phyloP scores from a whole-genome alignment of 2,888 invertebrate species.

The Leptinotarsa haldemani region DNA sequence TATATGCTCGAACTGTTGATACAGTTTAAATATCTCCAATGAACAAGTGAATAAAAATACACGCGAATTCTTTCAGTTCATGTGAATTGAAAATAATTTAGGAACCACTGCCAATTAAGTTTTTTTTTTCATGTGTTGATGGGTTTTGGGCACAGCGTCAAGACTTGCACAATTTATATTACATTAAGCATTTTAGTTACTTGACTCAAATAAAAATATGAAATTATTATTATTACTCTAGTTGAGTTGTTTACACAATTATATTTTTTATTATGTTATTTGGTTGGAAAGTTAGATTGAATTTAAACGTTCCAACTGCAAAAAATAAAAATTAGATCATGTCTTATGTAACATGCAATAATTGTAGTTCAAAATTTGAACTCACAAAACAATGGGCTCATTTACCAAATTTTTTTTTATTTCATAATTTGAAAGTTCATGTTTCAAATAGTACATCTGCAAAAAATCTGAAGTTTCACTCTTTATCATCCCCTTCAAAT shows the following conservation, averaged over 20 bases:
- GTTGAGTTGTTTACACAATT: neutral
- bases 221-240: neutral
- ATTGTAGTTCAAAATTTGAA: too few relatives aligned
- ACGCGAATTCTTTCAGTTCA: neutral
- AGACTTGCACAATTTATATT: slow-evolving; percentile 8
- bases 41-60: neutral
- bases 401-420: too few relatives aligned
- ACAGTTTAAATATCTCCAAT: neutral
- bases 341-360: too few relatives aligned
- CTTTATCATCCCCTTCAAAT: too few relatives aligned
- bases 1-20: too few relatives aligned
- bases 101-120: slow-evolving; percentile 5
- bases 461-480: too few relatives aligned
- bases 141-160: neutral
- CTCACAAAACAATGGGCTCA: too few relatives aligned
- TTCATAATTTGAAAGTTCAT: too few relatives aligned
- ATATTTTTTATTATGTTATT: neutral
- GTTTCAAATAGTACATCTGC: too few relatives aligned
- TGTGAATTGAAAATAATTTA: neutral
- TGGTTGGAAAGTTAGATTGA: too few relatives aligned
- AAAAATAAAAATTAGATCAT: too few relatives aligned
- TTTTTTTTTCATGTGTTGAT: slow-evolving; percentile 5
- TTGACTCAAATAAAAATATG: neutral
- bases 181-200: neutral
- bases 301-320: too few relatives aligned